Percentiles rank a stretch among this genome's conserved stretches.
Conservation (phyloP, 2,797 vertebrate genomes). For the Manis crassicaudata region DNA sequence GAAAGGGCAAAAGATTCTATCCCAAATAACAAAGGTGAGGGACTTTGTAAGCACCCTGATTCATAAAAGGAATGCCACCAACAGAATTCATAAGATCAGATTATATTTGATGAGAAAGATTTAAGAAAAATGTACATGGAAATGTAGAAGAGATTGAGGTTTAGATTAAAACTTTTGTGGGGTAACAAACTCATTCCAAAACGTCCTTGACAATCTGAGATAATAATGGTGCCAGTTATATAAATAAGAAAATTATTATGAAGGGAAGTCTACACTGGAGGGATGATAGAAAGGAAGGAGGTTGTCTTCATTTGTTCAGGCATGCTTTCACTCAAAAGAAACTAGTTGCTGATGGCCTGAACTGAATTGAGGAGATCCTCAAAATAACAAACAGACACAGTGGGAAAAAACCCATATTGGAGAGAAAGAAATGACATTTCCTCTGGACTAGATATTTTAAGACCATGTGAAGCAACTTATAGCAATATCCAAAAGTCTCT, state of each 20-base stretch:
- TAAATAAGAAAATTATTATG: not conserved
- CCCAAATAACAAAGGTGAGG: not conserved
- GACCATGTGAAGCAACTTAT: not conserved
- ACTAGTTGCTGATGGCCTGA: not conserved
- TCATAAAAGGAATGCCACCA: not conserved
- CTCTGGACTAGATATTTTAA: not conserved
- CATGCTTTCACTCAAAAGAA: not conserved
- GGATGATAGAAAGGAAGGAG: not conserved
- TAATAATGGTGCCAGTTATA: not conserved
- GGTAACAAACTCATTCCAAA: not conserved
- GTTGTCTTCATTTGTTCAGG: not conserved
- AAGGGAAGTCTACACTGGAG: not conserved
- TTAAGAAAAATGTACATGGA: not conserved
- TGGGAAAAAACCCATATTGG: not conserved
- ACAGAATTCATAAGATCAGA: not conserved
- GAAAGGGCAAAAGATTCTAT: not conserved
- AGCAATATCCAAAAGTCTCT: not conserved
- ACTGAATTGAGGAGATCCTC: not conserved
- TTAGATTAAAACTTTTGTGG: not conserved
- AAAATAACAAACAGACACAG: not conserved
- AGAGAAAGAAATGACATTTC: not conserved
- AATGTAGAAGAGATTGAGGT: accelerated
- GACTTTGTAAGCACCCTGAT: not conserved
- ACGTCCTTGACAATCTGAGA: not conserved
- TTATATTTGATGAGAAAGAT: not conserved